phyloP scores from a whole-genome alignment of 2,113 vertebrate genomes.

The Rhinolophus sinicus region DNA sequence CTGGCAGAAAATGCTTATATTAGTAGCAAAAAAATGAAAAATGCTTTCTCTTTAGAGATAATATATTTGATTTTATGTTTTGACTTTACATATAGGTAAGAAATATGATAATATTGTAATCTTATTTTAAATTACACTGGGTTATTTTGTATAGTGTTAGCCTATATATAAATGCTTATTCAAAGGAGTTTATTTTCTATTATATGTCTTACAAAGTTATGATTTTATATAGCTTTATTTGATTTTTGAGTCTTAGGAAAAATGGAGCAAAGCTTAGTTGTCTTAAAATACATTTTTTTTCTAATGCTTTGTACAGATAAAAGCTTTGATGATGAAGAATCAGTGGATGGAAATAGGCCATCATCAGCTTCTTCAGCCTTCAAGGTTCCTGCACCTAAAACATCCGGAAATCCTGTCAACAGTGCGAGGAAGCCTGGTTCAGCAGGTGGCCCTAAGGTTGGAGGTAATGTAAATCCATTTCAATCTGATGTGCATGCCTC shows the following conservation, averaged over 20 bases:
- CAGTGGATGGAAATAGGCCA: constrained; percentile 96
- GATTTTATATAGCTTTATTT: constrained; percentile 57
- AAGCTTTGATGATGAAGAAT: constrained; percentile 98
- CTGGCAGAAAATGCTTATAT: constrained; percentile 83
- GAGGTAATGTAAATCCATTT: constrained; percentile 87
- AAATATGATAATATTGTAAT: constrained; percentile 46
- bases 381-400: constrained; percentile 96
- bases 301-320: constrained; percentile 89
- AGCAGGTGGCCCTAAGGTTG: constrained; percentile 90
- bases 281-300: constrained; percentile 68
- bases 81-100: constrained; percentile 29
- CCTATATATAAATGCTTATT: constrained; percentile 67
- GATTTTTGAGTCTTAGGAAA: constrained; percentile 38
- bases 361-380: constrained; percentile 94
- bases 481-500: constrained; percentile 46
- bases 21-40: constrained; percentile 83
- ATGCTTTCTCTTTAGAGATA: constrained; percentile 61
- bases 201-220: constrained; percentile 46
- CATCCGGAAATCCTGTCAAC: constrained; percentile 91
- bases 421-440: constrained; percentile 92
- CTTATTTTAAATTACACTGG: constrained; percentile 51
- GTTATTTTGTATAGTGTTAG: constrained; percentile 52
- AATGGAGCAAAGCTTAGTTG: constrained; percentile 60
- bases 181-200: constrained; percentile 54
- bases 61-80: constrained; percentile 56